Conservation (phyloP, 2,888 invertebrate genomes). For the Dynastes tityus region DNA sequence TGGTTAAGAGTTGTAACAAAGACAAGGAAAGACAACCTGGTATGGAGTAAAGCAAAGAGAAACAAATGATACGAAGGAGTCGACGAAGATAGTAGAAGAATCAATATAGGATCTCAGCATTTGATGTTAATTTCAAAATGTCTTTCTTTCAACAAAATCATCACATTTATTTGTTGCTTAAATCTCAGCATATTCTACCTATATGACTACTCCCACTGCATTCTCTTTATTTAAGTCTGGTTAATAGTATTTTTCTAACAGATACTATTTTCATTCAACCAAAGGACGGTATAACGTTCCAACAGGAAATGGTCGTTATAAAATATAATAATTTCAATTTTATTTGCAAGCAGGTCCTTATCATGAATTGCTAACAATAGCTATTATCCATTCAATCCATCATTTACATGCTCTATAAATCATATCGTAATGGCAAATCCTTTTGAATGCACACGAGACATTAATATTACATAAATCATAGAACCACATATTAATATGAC, state of each 20-base stretch:
- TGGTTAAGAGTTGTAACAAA: no score
- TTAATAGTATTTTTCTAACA: not conserved
- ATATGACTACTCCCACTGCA: not conserved
- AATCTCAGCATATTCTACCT: not conserved
- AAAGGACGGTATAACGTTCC: not conserved
- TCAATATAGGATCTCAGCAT: not conserved
- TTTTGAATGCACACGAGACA: constrained; percentile 3
- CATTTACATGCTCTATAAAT: constrained; percentile 10
- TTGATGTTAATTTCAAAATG: no score
- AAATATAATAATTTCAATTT: not conserved
- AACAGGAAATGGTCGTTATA: not conserved
- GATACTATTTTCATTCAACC: not conserved
- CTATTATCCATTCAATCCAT: not conserved
- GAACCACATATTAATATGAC: constrained; percentile 1
- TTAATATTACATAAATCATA: constrained; percentile 25
- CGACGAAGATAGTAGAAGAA: no score
- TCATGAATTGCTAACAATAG: not conserved
- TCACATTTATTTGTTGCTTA: not conserved
- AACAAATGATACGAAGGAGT: no score
- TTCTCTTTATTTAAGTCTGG: no score
- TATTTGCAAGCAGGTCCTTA: not conserved
- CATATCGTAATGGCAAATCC: not conserved
- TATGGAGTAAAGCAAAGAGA: no score
- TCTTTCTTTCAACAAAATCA: not conserved
- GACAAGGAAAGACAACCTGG: no score